These are phyloP conservation scores for Arvicanthis niloticus DNA, from an alignment of 2,113 vertebrate species.

Conservation along the genomic window DNA sequence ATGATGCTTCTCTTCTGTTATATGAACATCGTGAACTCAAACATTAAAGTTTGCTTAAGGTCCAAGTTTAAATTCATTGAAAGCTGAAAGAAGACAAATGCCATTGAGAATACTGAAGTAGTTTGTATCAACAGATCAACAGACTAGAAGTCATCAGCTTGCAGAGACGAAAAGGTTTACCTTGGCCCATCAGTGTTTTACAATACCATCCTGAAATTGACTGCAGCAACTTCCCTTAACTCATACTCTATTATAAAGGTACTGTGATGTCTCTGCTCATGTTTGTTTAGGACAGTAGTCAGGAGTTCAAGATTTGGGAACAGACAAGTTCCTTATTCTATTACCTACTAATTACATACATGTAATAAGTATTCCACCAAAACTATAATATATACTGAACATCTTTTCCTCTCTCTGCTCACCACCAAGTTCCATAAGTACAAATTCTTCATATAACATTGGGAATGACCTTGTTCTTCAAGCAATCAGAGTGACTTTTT, in stretches of 20 bases:
- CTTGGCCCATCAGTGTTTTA: not conserved
- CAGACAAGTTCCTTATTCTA: not conserved
- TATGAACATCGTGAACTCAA: not conserved
- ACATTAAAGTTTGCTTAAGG: not conserved
- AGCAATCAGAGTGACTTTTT: too few species aligned
- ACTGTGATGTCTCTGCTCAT: not conserved
- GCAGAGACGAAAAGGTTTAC: not conserved
- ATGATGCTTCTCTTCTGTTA: not conserved
- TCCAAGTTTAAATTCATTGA: conserved; percentile 47
- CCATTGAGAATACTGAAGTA: not conserved
- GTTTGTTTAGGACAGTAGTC: not conserved
- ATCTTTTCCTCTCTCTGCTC: not conserved
- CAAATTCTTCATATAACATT: not conserved
- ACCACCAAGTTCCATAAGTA: not conserved
- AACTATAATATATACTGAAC: not conserved
- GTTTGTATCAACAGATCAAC: not conserved
- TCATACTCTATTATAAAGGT: not conserved
- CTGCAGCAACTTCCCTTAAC: not conserved
- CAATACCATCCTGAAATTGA: conserved; percentile 45
- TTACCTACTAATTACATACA: not conserved
- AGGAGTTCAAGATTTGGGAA: not conserved
- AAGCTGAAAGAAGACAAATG: conserved; percentile 33
- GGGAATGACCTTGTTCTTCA: not conserved
- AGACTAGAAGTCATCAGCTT: not conserved
- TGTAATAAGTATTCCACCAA: not conserved